These are phyloP conservation scores for Halichondria panicea DNA, from an alignment of 37 sponge, comb jelly and placozoan genomes.

Conservation along the genomic window DNA sequence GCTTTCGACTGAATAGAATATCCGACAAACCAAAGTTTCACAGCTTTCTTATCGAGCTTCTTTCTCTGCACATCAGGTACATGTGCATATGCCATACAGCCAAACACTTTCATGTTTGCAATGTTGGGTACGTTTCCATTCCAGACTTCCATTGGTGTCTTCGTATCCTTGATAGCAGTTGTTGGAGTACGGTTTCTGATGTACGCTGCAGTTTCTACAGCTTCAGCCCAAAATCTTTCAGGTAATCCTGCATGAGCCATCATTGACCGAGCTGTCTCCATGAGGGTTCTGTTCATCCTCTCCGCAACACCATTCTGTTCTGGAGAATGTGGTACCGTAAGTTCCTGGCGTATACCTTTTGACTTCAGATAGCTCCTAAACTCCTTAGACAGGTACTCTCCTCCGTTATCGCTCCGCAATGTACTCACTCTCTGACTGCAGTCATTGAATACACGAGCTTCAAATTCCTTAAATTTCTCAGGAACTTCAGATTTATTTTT, in stretches of 20 bases:
- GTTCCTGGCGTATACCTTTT: constrained; percentile 30
- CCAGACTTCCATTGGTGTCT: constrained; percentile 36
- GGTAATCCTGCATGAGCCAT: constrained; percentile 42
- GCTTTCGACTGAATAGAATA: not conserved
- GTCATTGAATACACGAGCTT: constrained; percentile 30
- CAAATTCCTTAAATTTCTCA: constrained; percentile 58
- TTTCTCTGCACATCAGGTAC: constrained; percentile 24
- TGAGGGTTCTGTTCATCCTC: constrained; percentile 46
- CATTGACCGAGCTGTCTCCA: constrained; percentile 54
- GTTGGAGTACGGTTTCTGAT: constrained; percentile 36
- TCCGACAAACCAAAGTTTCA: constrained; percentile 7
- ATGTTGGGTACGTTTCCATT: constrained; percentile 37
- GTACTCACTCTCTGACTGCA: constrained; percentile 17
- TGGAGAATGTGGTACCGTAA: constrained; percentile 41
- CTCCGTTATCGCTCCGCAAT: constrained; percentile 43
- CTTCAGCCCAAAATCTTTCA: constrained; percentile 58
- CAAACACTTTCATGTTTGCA: constrained; percentile 46
- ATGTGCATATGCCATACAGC: constrained; percentile 56
- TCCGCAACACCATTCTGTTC: constrained; percentile 59
- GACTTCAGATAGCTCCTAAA: constrained; percentile 33
- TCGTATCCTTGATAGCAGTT: constrained; percentile 6
- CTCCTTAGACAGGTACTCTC: constrained; percentile 40
- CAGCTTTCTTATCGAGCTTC: constrained; percentile 18
- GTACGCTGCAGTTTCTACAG: constrained; percentile 48
- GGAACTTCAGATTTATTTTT: constrained; percentile 49